Evolutionary conservation across 2,888 invertebrate species (phyloP).

Genomic region (Rhagonycha lutea): DNA sequence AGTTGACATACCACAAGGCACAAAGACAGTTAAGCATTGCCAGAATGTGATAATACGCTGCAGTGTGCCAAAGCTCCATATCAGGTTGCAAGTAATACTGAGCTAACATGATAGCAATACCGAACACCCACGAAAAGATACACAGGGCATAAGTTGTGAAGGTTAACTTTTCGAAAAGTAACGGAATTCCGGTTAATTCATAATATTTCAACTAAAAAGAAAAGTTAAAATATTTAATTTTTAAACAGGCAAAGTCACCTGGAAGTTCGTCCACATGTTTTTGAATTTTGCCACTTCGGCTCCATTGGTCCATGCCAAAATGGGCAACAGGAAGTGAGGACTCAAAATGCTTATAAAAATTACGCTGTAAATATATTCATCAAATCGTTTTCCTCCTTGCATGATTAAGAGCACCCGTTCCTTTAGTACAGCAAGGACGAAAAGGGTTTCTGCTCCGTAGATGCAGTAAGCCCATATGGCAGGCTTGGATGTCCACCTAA

Average conservation of each 20-base stretch:
- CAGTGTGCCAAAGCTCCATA: constrained; percentile 73
- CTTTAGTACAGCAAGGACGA: constrained; percentile 50
- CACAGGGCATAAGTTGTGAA: constrained; percentile 68
- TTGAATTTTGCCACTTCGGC: constrained; percentile 73
- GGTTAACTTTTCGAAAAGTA: constrained; percentile 68
- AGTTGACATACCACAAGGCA: constrained; percentile 65
- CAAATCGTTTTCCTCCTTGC: constrained; percentile 66
- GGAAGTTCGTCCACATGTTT: constrained; percentile 80
- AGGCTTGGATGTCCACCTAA: constrained; percentile 67
- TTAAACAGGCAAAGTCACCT: constrained; percentile 52
- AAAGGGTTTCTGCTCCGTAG: constrained; percentile 64
- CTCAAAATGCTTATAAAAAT: constrained; percentile 74
- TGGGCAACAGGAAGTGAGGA: constrained; percentile 70
- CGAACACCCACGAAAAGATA: constrained; percentile 68
- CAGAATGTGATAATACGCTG: constrained; percentile 74
- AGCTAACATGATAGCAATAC: constrained; percentile 68
- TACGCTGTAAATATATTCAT: constrained; percentile 75
- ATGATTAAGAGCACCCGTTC: constrained; percentile 50
- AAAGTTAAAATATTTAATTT: neutral
- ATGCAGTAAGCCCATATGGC: constrained; percentile 70
- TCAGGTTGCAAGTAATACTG: constrained; percentile 74
- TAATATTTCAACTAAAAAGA: constrained; percentile 63
- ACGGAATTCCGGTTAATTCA: constrained; percentile 65
- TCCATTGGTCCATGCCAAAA: constrained; percentile 74
- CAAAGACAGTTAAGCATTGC: constrained; percentile 76